Base-by-base conservation (phyloP, 2,888 invertebrate species). In the Ormyrus nitidulus region DNA sequence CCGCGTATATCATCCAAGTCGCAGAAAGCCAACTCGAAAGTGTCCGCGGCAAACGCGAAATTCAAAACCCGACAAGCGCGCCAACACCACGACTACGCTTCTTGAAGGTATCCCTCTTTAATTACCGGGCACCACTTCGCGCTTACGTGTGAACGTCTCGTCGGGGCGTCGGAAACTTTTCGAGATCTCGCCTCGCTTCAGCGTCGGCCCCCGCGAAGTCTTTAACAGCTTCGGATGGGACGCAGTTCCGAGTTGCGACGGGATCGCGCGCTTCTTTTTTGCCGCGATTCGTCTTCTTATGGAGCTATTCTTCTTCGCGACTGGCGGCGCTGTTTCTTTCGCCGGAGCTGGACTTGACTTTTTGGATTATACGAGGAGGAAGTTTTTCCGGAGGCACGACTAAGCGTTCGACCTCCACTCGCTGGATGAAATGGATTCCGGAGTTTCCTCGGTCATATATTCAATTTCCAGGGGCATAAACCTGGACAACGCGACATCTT, bases 141-240 rank as follows among this genome's bases (percentile, higher is more conserved):
- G 34, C 19, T 62, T 13, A 56, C 76, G 54, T 56, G 54, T 54
- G 56, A 49, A 34, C 34, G 59, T 11, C 13, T n/a, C 5, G 44
- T 13, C 4, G 13, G n/a, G 51, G 64, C 44, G 49, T 19, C 10
- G 46, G 13, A 49, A 19, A 59, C 5, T 59, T 59, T 19, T 44
- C 51, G 73, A 34, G 56, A 53, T 51, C 49, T 56, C 34, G 34
- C 74, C 51, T 34, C 62, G 13, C 48, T 65, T 51, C 48, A 62
- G 56, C 62, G 49, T 61, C 54, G 61, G 10, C 4, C 34, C 34
- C 34, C 4, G 34, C 34, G 66, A 69, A 80, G 71, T 76, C 71
- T 56, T 68, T 76, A 72, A 76, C 59, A 72, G 72, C 71, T 80
- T 66, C 49, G 64, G 61, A 61, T 19, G 49, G 9, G 19, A 53